A percentile compares a stretch with the other conserved stretches of the same genome.
Evolutionary conservation across 1,140 invertebrate genomes (phyloP).

Genomic region (Planococcus citri): DNA sequence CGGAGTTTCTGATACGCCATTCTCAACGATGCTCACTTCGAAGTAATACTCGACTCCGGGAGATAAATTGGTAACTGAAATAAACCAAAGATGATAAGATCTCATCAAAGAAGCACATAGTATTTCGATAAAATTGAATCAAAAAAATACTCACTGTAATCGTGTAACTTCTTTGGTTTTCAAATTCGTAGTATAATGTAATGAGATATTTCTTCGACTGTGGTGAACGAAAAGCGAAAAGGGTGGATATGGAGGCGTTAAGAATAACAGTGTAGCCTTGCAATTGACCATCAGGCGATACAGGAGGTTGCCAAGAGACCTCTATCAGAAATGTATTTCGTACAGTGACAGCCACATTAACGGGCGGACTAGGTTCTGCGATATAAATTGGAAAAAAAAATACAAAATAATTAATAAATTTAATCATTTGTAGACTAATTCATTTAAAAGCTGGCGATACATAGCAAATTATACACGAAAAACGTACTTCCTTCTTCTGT

Average conservation of each 20-base stretch:
- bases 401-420: slow-evolving; percentile 13
- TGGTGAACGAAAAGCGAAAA: slow-evolving; percentile 30
- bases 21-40: slow-evolving; percentile 47
- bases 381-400: slow-evolving; percentile 24
- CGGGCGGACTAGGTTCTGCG: slow-evolving; percentile 49
- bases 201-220: slow-evolving; percentile 35
- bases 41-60: slow-evolving; percentile 45
- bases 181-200: slow-evolving; percentile 36
- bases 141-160: slow-evolving; percentile 72
- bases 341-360: slow-evolving; percentile 48
- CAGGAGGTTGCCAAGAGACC: slow-evolving; percentile 54
- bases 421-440: too few relatives aligned
- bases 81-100: too few relatives aligned
- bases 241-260: slow-evolving; percentile 43
- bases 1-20: slow-evolving; percentile 41
- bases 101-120: too few relatives aligned
- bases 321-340: slow-evolving; percentile 47
- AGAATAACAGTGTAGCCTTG: slow-evolving; percentile 48
- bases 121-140: too few relatives aligned
- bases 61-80: slow-evolving; percentile 42
- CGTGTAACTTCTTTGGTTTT: slow-evolving; percentile 48
- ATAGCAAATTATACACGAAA: too few relatives aligned
- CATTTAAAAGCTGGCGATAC: too few relatives aligned
- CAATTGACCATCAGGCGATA: slow-evolving; percentile 47
- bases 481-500: slow-evolving; percentile 55